A percentile compares a stretch with the other conserved stretches of the same genome.
phyloP scores from a whole-genome alignment of 2,797 vertebrate genomes.

The Heliangelus exortis region DNA sequence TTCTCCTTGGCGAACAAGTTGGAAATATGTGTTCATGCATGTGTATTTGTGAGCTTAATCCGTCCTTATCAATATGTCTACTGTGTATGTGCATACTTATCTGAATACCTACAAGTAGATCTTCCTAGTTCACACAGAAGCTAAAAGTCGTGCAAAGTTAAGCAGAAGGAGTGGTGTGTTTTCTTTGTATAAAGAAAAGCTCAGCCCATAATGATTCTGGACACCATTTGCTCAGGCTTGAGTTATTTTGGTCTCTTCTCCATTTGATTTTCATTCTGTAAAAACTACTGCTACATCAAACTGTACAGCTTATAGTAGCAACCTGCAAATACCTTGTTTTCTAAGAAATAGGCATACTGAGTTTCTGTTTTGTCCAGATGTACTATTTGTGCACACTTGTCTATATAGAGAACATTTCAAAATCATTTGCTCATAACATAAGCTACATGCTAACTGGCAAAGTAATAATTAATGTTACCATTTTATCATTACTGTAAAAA shows the following conservation, averaged over 20 bases:
- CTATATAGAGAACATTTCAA: slow-evolving; percentile 38
- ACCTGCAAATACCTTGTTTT: neutral
- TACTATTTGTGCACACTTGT: slow-evolving; percentile 40
- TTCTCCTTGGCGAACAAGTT: neutral
- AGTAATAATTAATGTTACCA: slow-evolving; percentile 68
- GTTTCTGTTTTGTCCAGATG: slow-evolving; percentile 2
- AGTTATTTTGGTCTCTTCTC: neutral
- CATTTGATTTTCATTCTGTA: neutral
- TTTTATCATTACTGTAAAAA: slow-evolving; percentile 53
- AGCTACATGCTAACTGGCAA: slow-evolving; percentile 65
- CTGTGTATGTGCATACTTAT: neutral
- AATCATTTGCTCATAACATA: slow-evolving; percentile 48
- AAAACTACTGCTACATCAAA: neutral
- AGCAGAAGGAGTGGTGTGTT: neutral
- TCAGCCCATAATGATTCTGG: neutral
- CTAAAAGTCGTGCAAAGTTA: neutral
- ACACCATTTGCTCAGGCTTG: neutral
- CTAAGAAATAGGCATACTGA: neutral
- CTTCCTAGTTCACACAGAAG: neutral
- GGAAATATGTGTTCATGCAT: neutral
- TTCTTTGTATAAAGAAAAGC: neutral
- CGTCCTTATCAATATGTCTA: neutral
- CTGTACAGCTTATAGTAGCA: neutral
- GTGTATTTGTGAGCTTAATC: neutral
- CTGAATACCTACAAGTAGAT: neutral